A percentile compares a stretch with the other conserved stretches of the same genome.
phyloP scores from a whole-genome alignment of 2,113 vertebrate species.

The Lutjanus erythropterus region DNA sequence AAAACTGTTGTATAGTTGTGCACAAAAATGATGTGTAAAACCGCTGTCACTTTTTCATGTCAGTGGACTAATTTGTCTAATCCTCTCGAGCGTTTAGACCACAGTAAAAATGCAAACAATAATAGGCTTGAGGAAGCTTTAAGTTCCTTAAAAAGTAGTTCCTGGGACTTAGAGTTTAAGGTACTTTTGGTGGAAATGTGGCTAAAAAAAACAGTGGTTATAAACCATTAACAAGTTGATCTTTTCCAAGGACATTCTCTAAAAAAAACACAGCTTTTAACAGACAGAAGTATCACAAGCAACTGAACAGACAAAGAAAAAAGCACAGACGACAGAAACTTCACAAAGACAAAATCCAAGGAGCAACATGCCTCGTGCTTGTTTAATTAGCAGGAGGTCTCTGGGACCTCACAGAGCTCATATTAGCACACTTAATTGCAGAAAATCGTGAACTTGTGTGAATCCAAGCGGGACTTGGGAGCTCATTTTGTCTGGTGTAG shows the following conservation, averaged over 20 bases:
- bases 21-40: too few species aligned
- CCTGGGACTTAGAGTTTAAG: too few species aligned
- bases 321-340: background rate
- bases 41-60: too few species aligned
- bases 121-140: too few species aligned
- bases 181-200: too few species aligned
- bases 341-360: background rate
- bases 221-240: background rate
- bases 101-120: too few species aligned
- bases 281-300: background rate
- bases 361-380: background rate
- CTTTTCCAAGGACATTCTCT: background rate
- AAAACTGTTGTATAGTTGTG: too few species aligned
- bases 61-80: too few species aligned
- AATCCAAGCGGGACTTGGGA: constrained; percentile 27
- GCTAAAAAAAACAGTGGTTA: too few species aligned
- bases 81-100: too few species aligned
- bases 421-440: constrained; percentile 31
- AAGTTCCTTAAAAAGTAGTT: too few species aligned
- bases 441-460: constrained; percentile 35
- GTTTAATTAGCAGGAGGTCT: constrained; percentile 28
- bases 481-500: constrained; percentile 21
- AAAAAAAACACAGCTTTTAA: background rate
- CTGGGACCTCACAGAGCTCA: background rate
- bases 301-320: background rate